A percentile compares a stretch with the other conserved stretches of the same genome.
Conservation (phyloP, 1,140 invertebrate species). For the Drosophila sp. region DNA sequence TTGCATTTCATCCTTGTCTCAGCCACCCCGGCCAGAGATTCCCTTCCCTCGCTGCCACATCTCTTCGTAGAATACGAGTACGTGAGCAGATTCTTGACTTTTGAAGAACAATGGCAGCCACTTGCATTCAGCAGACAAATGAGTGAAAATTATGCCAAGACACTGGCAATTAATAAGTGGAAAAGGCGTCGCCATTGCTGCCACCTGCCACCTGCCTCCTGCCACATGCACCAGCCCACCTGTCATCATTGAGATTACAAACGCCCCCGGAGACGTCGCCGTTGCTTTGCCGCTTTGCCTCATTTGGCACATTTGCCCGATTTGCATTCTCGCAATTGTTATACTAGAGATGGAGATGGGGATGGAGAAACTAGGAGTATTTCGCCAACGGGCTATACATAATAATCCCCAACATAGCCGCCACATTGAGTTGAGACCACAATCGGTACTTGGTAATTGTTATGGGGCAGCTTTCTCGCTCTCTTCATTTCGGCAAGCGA, state of each 20-base stretch:
- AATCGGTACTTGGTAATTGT: conserved; percentile 56
- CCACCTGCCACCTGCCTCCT: conserved; percentile 22
- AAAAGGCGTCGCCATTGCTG: conserved; percentile 50
- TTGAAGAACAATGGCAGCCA: conserved; percentile 64
- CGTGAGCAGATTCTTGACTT: conserved; percentile 68
- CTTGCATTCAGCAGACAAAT: conserved; percentile 79
- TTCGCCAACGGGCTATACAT: conserved; percentile 61
- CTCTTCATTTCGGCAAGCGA: neutral
- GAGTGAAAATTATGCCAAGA: conserved; percentile 81
- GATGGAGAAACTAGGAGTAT: conserved; percentile 28
- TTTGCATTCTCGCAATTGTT: conserved; percentile 30
- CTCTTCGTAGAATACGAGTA: conserved; percentile 25
- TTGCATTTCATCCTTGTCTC: conserved; percentile 64
- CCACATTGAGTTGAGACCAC: conserved; percentile 12
- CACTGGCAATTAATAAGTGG: conserved; percentile 78
- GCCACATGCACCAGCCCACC: conserved; percentile 18
- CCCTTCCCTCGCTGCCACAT: no score
- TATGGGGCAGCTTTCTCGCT: conserved; percentile 23
- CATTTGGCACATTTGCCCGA: conserved; percentile 41
- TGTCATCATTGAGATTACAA: conserved; percentile 36
- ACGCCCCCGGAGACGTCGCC: conserved; percentile 6
- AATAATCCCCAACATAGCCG: conserved; percentile 55
- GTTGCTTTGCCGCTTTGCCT: conserved; percentile 13
- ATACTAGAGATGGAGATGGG: no score
- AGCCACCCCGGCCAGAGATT: no score